Base-by-base conservation (phyloP, 2,888 invertebrate species). In the Mimumesa dahlbomi region DNA sequence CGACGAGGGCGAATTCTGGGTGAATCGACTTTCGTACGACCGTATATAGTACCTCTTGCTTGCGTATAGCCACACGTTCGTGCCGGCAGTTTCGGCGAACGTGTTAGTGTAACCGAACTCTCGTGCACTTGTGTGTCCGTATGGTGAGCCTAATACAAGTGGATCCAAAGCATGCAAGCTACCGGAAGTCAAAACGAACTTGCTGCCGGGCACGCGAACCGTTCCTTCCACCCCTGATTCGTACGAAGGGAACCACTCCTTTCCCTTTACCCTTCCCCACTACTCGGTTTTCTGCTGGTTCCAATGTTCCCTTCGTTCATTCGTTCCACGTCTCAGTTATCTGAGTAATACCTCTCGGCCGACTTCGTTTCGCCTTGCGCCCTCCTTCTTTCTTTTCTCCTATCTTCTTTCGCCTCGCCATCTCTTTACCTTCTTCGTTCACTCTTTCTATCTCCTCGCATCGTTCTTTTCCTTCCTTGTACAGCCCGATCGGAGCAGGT, bases 281-380 rank as follows among this genome's bases (percentile, higher is more conserved):
- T 34, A 34, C 46, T 29, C 25, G 13, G n/a, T 58, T 59, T n/a
- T n/a, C n/a, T n/a, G n/a, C n/a, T n/a, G n/a, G 31, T 65, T 61
- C 46, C 48, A 59, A 56, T 38, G 57, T 63, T 75, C 69, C 72
- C 71, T 81, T 74, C 81, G 77, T 79, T 80, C 83, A 79, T 84
- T 85, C 83, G 80, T 82, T 81, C 78, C 84, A 84, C 84, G 82
- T 84, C 79, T 81, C 82, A 75, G 85, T 82, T 85, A 85, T 85
- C 82, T 73, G 79, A 82, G 84, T 85, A 82, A 84, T 84, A 76
- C 80, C 73, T 75, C 75, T 34, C 74, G 43, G 48, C 49, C 31
- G 36, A 49, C 46, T 54, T 66, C 68, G 58, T 29, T 25, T 34
- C 40, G 25, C 38, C 25, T 25, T 25, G 4, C 14, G 25, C 29